phyloP scores from a whole-genome alignment of 2,888 invertebrate species.

The Protophormia terraenovae region DNA sequence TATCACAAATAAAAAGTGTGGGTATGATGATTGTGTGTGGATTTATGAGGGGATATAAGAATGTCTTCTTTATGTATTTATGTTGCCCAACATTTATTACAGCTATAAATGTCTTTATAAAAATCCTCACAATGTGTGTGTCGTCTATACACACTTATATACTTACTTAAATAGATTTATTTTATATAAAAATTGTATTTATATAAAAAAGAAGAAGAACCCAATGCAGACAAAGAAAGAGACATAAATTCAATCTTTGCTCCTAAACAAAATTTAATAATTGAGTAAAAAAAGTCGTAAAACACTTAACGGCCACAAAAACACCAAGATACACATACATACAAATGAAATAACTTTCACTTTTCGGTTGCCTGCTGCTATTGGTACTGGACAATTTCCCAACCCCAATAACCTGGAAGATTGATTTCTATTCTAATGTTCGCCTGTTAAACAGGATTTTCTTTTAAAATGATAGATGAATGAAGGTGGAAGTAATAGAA shows the following conservation, averaged over 20 bases:
- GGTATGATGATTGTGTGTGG: no score
- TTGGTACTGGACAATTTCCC: neutral
- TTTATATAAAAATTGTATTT: neutral
- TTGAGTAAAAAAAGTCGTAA: slow-evolving; percentile 39
- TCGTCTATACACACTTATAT: slow-evolving; percentile 10
- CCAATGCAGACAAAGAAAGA: neutral
- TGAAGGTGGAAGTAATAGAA: neutral
- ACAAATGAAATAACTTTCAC: neutral
- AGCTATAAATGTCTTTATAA: slow-evolving; percentile 40
- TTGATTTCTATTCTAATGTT: neutral
- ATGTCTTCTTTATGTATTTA: neutral
- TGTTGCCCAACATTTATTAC: slow-evolving; percentile 30
- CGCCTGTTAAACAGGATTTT: neutral
- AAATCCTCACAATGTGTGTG: neutral
- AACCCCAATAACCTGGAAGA: neutral
- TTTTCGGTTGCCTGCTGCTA: no score
- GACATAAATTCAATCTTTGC: neutral
- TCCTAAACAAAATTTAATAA: slow-evolving; percentile 12
- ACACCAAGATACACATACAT: neutral
- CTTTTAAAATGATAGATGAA: neutral
- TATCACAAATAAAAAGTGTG: no score
- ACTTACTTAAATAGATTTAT: neutral
- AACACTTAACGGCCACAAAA: slow-evolving; percentile 16
- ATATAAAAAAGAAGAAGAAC: no score
- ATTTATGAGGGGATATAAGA: neutral